These are phyloP conservation scores for Falco novaeseelandiae DNA, from an alignment of 2,797 vertebrate species.

Conservation along the genomic window DNA sequence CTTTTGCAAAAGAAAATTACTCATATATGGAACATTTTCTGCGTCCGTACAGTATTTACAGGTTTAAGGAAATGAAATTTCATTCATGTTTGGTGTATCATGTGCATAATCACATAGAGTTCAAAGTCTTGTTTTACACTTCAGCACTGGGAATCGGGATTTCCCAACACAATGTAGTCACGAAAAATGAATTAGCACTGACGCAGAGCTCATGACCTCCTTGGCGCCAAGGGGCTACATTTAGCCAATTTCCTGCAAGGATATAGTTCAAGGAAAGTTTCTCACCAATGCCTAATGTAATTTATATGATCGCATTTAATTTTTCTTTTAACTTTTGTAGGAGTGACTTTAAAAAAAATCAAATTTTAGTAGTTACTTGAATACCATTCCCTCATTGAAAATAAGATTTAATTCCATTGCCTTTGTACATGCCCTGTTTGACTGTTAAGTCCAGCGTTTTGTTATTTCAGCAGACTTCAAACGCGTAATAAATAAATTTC, in stretches of 20 bases:
- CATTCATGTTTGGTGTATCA: neutral
- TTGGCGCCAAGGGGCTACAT: conserved; percentile 45
- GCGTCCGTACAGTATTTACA: neutral
- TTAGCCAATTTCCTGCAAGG: conserved; percentile 70
- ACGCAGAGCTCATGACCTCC: conserved; percentile 55
- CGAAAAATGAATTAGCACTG: conserved; percentile 50
- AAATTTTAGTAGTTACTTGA: neutral
- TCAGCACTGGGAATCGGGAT: conserved; percentile 23
- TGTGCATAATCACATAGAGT: neutral
- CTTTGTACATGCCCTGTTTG: conserved; percentile 24
- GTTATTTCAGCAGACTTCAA: conserved; percentile 80
- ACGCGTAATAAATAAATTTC: conserved; percentile 78
- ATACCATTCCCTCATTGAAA: neutral
- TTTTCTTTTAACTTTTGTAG: conserved; percentile 14
- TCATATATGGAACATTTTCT: neutral
- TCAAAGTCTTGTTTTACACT: conserved; percentile 42
- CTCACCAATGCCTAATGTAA: conserved; percentile 35
- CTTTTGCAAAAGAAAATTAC: neutral
- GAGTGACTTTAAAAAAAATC: neutral
- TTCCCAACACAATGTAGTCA: conserved; percentile 34
- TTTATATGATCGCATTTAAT: neutral
- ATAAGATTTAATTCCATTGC: conserved; percentile 13
- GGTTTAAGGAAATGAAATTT: neutral
- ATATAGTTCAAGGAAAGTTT: conserved; percentile 65
- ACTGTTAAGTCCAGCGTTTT: conserved; percentile 56